Conservation (phyloP, 2,797 vertebrate genomes). For the Pitangus sulphuratus region DNA sequence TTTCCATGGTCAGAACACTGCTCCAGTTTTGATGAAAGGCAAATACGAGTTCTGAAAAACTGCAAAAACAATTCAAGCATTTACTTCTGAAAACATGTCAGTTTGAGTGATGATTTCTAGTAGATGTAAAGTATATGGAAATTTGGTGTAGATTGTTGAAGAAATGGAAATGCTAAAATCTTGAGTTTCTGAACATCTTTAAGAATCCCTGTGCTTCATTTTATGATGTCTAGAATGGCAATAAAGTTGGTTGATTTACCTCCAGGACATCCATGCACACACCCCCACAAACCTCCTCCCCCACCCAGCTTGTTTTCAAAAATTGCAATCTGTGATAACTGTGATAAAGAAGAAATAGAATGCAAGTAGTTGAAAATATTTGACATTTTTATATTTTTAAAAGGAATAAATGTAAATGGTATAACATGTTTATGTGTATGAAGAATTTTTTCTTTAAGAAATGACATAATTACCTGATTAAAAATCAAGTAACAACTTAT, state of each 20-base stretch:
- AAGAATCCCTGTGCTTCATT: not conserved
- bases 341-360: not conserved
- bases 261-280: accelerated
- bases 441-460: not conserved
- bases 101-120: not conserved
- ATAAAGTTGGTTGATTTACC: not conserved
- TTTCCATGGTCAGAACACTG: not conserved
- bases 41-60: not conserved
- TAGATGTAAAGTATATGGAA: not conserved
- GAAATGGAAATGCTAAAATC: not conserved
- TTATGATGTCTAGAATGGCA: not conserved
- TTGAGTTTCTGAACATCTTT: not conserved
- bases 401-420: not conserved
- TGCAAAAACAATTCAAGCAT: not conserved
- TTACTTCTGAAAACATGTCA: not conserved
- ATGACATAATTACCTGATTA: not conserved
- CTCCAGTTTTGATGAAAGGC: not conserved
- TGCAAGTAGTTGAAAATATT: not conserved
- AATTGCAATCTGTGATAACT: not conserved
- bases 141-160: not conserved
- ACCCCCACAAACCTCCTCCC: accelerated
- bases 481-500: not conserved
- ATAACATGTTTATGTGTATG: not conserved
- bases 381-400: not conserved
- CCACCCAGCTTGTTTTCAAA: not conserved